Conservation (phyloP, 2,113 vertebrate species). For the Caracal caracal region DNA sequence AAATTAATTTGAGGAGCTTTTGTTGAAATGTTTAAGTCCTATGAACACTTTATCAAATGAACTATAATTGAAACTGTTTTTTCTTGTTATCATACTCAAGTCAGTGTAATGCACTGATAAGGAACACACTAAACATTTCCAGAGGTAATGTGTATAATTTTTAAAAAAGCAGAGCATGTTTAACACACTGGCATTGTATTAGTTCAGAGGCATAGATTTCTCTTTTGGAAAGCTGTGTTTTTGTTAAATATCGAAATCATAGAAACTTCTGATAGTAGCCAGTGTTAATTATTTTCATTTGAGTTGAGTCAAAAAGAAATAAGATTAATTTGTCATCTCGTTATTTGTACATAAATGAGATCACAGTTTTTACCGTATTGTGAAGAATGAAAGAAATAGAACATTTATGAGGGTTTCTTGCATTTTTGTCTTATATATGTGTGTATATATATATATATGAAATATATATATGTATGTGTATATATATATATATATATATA, state of each 20-base stretch:
- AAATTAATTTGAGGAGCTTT: conserved; percentile 73
- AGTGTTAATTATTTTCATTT: conserved; percentile 5
- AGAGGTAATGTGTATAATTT: not conserved
- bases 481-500: too few species aligned
- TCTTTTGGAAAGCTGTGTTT: conserved; percentile 27
- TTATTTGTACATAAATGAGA: not conserved
- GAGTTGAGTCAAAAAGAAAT: not conserved
- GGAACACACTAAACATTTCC: not conserved
- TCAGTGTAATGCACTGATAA: not conserved
- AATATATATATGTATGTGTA: too few species aligned
- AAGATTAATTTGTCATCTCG: not conserved
- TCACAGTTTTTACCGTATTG: not conserved
- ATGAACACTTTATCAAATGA: not conserved
- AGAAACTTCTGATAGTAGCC: conserved; percentile 25
- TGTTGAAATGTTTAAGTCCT: not conserved
- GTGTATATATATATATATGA: not conserved
- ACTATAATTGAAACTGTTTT: not conserved
- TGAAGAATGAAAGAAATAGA: not conserved
- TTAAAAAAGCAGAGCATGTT: not conserved
- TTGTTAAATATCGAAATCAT: not conserved
- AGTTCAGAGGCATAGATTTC: not conserved
- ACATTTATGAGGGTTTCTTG: not conserved
- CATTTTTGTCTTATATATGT: not conserved
- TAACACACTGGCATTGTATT: not conserved
- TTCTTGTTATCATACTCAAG: not conserved